Evolutionary conservation across 2,113 vertebrate species (phyloP).

Genomic region (Trachemys scripta): DNA sequence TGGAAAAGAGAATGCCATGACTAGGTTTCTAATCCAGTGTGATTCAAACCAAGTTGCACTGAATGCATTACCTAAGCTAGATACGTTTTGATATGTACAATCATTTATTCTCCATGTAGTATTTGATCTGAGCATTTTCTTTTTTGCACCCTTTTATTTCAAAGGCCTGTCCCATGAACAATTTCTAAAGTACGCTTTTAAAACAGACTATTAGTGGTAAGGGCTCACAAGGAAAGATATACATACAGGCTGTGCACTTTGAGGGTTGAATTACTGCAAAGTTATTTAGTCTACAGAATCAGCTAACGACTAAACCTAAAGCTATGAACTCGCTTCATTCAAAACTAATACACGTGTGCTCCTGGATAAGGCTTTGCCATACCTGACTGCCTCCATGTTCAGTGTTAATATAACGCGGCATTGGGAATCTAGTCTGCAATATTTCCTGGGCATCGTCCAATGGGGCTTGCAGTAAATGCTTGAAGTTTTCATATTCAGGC

Average conservation of each 20-base stretch:
- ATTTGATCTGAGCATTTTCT: background rate
- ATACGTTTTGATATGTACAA: background rate
- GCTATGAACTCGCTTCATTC: background rate
- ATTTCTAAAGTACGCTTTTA: background rate
- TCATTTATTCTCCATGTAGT: background rate
- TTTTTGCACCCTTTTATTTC: background rate
- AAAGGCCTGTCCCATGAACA: background rate
- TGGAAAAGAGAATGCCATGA: background rate
- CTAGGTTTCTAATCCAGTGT: background rate
- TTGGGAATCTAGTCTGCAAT: slow-evolving; percentile 93
- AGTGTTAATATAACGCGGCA: slow-evolving; percentile 95
- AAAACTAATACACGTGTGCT: background rate
- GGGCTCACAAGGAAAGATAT: background rate
- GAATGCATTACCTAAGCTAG: background rate
- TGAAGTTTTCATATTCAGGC: slow-evolving; percentile 98
- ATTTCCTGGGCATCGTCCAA: slow-evolving; percentile 97
- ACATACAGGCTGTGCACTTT: background rate
- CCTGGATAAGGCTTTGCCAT: background rate
- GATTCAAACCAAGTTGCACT: background rate
- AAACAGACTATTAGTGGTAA: background rate
- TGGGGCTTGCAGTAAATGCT: slow-evolving; percentile 94
- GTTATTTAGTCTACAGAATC: background rate
- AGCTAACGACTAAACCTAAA: background rate
- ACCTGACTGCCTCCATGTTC: slow-evolving; percentile 93
- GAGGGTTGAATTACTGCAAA: background rate